Base-by-base conservation (phyloP, 2,113 vertebrate genomes). In the Numida meleagris region DNA sequence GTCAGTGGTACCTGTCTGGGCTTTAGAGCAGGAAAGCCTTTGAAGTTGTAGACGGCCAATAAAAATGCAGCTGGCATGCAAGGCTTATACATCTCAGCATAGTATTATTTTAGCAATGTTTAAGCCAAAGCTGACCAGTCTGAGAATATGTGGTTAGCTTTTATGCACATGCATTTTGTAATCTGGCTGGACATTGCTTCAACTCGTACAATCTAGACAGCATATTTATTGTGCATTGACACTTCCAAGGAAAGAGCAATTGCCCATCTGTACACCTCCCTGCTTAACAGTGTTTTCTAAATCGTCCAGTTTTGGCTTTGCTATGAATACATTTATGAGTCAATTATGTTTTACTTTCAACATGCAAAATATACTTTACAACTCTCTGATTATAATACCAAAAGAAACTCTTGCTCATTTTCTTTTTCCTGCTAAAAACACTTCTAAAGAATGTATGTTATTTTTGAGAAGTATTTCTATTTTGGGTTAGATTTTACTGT, bases 21-120 rank as follows among this genome's bases (percentile, higher is more conserved):
- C 88, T 98, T 97, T 96, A 93, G 97, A 95, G 96, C 87, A 93
- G 94, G 92, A 97, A 97, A 96, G 38, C 59, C 97, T 98, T 98
- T 98, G 98, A 98, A 98, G 97, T 96, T 96, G 94, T 97, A 98
- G 97, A 96, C 51, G 31, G 95, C 94, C 97, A 98, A 98, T 98
- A 98, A 98, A 98, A 97, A 96, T 40, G 89, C 97, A 98, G 97
- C 98, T 98, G 97, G 97, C 84, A 83, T 91, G 92, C 91, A 96
- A 89, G 74, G 87, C 95, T 96, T 85, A 93, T 81, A 83, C 83
- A 92, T 88, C 89, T 86, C 85, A 86, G 92, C 0, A 0, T 4
- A 57, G 78, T 43, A 59, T 94, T 86, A 48, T 70, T 65, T 82
- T 93, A 88, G 96, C 65, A 77, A 92, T 29, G 89, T 76, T 90